Evolutionary conservation across 1,140 invertebrate genomes (phyloP), one percentile per base, ranked within the genome.

Genomic region (Gryllus bimaculatus): DNA sequence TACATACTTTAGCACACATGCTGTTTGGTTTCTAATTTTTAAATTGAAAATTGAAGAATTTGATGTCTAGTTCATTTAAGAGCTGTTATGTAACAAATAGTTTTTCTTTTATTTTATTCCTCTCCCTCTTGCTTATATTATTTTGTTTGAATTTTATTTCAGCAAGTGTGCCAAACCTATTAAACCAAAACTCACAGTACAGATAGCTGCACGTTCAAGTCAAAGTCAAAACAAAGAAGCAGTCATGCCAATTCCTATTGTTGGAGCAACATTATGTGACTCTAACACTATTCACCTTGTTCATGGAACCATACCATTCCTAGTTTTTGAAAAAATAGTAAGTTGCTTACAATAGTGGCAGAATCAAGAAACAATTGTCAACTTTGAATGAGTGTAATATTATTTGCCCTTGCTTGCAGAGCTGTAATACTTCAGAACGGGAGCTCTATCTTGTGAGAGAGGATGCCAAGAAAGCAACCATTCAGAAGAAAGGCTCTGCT

Each of bases 171-270:
- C 86, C 8, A 95, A 94, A 85, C 92, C 92, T 0, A 82, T 94
- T 0, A 93, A 94, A 85, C 92, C 93, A 7, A 89, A 88, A 81
- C 85, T 91, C 13, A 93, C 90, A 6, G 85, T 95, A n/a, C 89
- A 91, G 83, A 88, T 94, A 48, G 89, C 89, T 0, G 90, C 90
- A 0, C 89, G 91, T 82, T 81, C 83, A 15, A 84, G 82, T 73
- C 83, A 86, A 79, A 83, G 82, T 13, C 83, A 87, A 79, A 83
- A 82, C n/a, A 87, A 88, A 77, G 86, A 88, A 21, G 81, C 82
- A 8, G 86, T 89, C 4, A 86, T 88, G 79, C 87, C 88, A 76
- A 88, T 92, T 82, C 88, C 88, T 74, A 88, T 91, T 74, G 77
- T 91, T 78, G 83, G 85, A 47, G 84, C 84, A 47, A 82, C 85